Evolutionary conservation across 1,140 invertebrate species (phyloP).

Genomic region (Drosophila elegans): DNA sequence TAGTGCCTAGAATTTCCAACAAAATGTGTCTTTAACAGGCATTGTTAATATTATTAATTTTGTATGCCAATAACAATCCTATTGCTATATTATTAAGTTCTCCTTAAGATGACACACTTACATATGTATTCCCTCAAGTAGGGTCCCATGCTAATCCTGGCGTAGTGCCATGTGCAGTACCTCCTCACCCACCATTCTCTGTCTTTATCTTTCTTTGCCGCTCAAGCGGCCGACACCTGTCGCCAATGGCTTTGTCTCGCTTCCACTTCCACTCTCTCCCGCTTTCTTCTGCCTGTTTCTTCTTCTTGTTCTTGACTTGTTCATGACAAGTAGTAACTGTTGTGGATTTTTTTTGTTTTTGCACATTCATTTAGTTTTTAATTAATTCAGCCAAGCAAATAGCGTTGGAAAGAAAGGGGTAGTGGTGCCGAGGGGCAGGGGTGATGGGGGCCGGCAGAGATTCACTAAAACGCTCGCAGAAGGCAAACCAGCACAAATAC

Average conservation of each 20-base stretch:
- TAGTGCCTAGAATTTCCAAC: too few species aligned
- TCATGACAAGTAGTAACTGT: slow-evolving; percentile 59
- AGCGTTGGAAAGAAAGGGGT: slow-evolving; percentile 19
- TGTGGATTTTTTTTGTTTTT: slow-evolving; percentile 49
- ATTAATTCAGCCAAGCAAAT: slow-evolving; percentile 71
- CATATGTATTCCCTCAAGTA: not conserved
- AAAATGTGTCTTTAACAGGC: not conserved
- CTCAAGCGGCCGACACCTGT: slow-evolving; percentile 10
- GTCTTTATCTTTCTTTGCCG: not conserved
- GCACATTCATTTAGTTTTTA: slow-evolving; percentile 76
- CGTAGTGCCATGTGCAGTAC: slow-evolving; percentile 10
- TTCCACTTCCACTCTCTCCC: not conserved
- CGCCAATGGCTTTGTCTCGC: slow-evolving; percentile 17
- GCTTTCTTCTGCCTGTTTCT: slow-evolving; percentile 1
- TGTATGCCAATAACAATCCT: too few species aligned
- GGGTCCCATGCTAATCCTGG: slow-evolving; percentile 15
- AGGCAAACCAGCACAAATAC: slow-evolving; percentile 17
- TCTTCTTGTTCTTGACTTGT: slow-evolving; percentile 33
- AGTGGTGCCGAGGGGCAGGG: not conserved
- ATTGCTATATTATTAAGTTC: too few species aligned
- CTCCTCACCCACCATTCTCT: too few species aligned
- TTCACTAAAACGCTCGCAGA: slow-evolving; percentile 15
- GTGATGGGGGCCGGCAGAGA: slow-evolving; percentile 4
- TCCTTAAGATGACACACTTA: too few species aligned
- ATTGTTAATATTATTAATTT: not conserved